phyloP scores from a whole-genome alignment of 2,113 vertebrate species.

The Solea senegalensis region DNA sequence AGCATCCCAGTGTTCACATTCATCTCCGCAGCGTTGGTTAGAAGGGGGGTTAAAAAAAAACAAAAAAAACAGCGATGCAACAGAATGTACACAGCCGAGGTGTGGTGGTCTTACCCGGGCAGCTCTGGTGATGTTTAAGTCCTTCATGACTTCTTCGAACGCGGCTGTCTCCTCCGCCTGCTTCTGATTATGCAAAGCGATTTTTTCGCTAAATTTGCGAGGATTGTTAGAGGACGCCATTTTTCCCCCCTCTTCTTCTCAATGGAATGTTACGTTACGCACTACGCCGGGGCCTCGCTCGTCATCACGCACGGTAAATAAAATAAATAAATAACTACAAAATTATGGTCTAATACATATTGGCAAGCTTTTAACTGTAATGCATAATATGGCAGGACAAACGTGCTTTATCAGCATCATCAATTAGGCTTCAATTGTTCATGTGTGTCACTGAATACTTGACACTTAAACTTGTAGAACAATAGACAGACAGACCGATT shows the following conservation, averaged over 20 bases:
- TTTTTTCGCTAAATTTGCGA: conserved; percentile 99
- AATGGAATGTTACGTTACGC: conserved; percentile 85
- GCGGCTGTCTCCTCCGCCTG: conserved; percentile 96
- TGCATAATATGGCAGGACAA: too few relatives aligned
- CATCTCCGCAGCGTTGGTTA: conserved; percentile 57
- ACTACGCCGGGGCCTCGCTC: conserved; percentile 64
- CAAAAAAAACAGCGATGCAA: conserved; percentile 45
- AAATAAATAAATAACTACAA: too few relatives aligned
- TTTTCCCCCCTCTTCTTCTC: conserved; percentile 89
- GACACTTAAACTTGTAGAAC: too few relatives aligned
- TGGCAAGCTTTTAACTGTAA: too few relatives aligned
- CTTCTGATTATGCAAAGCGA: conserved; percentile 95
- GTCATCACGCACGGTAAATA: conserved; percentile 72
- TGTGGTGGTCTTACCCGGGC: conserved; percentile 86
- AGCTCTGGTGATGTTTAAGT: conserved; percentile 92
- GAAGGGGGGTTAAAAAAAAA: conserved; percentile 32
- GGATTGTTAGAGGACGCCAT: conserved; percentile 99
- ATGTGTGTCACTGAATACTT: too few relatives aligned
- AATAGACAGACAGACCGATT: too few relatives aligned
- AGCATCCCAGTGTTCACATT: conserved; percentile 31
- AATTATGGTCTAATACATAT: too few relatives aligned
- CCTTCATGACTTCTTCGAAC: conserved; percentile 97
- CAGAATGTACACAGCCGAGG: conserved; percentile 31
- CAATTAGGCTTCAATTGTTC: too few relatives aligned
- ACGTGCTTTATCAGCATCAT: too few relatives aligned